Percentiles rank a stretch among this genome's conserved stretches.
phyloP scores from a whole-genome alignment of 1,140 invertebrate genomes.

The Temnothorax nylanderi region DNA sequence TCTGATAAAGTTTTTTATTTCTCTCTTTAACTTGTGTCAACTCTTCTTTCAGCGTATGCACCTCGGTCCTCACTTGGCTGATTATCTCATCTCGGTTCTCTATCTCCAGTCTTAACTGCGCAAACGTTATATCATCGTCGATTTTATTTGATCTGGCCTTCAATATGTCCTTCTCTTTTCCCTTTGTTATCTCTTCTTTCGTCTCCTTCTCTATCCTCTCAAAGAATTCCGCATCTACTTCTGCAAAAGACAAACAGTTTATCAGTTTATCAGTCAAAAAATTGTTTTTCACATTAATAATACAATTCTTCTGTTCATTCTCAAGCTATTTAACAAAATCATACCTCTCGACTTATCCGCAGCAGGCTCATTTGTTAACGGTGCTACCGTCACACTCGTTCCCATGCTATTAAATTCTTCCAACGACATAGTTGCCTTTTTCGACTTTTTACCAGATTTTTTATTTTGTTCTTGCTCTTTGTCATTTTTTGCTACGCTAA shows the following conservation, averaged over 20 bases:
- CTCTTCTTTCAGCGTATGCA: conserved; percentile 89
- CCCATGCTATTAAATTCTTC: conserved; percentile 87
- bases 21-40: conserved; percentile 90
- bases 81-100: conserved; percentile 90
- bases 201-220: conserved; percentile 89
- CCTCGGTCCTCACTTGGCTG: conserved; percentile 86
- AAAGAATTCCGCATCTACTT: conserved; percentile 87
- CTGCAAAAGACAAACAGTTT: conserved; percentile 68
- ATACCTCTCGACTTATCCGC: conserved; percentile 74
- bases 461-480: conserved; percentile 82
- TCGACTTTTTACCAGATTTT: conserved; percentile 85
- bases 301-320: neutral
- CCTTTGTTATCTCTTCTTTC: conserved; percentile 88
- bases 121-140: conserved; percentile 86
- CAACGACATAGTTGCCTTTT: conserved; percentile 87
- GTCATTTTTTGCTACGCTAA: conserved; percentile 77
- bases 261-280: conserved; percentile 56
- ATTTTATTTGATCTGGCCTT: conserved; percentile 84
- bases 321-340: neutral
- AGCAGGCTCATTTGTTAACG: conserved; percentile 48
- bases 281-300: neutral
- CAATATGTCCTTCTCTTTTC: conserved; percentile 88
- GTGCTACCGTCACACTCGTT: conserved; percentile 36
- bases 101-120: conserved; percentile 88
- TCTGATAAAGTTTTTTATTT: conserved; percentile 92